Evolutionary conservation across 2,888 invertebrate genomes (phyloP).

Genomic region (Athrips mouffetella): DNA sequence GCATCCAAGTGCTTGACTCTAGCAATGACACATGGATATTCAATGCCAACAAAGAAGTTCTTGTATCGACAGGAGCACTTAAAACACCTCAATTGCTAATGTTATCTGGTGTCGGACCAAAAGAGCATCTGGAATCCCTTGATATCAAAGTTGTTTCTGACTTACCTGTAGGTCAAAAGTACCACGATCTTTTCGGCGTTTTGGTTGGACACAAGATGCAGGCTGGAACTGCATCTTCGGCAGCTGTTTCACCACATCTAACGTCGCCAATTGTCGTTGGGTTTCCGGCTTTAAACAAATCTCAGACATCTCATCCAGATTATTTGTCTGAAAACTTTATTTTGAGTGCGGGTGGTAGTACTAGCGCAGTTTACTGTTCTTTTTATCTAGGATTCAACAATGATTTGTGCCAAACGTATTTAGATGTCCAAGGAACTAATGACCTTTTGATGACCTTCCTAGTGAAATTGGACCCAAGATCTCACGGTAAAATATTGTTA

Average conservation of each 20-base stretch:
- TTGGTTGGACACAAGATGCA: constrained; percentile 28
- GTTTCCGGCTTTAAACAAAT: constrained; percentile 50
- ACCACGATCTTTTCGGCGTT: constrained; percentile 36
- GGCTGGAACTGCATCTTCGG: constrained; percentile 51
- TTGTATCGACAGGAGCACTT: constrained; percentile 39
- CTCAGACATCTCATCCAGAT: constrained; percentile 43
- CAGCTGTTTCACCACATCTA: constrained; percentile 24
- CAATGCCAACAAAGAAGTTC: constrained; percentile 37
- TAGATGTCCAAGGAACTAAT: constrained; percentile 27
- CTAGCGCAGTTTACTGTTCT: constrained; percentile 16
- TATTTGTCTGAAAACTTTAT: constrained; percentile 42
- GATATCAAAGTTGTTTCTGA: constrained; percentile 35
- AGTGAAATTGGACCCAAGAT: constrained; percentile 42
- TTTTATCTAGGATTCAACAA: constrained; percentile 15
- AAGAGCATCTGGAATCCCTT: constrained; percentile 33
- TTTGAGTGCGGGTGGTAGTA: not conserved
- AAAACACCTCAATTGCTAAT: constrained; percentile 42
- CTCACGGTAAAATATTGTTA: constrained; percentile 42
- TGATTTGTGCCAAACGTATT: constrained; percentile 27
- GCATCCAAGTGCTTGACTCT: constrained; percentile 40
- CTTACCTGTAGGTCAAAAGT: constrained; percentile 43
- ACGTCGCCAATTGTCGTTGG: constrained; percentile 24
- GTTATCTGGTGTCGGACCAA: constrained; percentile 45
- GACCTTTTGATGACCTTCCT: constrained; percentile 27
- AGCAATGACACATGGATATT: constrained; percentile 25